phyloP scores from a whole-genome alignment of 1,140 invertebrate species.

The Cardiocondyla obscurior region DNA sequence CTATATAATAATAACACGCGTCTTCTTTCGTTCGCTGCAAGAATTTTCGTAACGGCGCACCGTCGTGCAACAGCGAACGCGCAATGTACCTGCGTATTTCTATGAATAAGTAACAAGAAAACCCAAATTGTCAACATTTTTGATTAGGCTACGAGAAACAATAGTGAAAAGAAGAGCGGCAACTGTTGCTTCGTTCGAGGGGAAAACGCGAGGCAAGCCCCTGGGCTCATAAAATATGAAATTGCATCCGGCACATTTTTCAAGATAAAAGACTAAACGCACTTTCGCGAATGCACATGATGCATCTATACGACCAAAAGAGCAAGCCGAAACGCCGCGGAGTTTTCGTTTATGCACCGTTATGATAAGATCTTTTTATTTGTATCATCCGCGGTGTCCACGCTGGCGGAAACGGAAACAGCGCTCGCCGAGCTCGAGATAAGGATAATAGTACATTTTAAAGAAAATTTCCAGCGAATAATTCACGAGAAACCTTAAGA shows the following conservation, averaged over 20 bases:
- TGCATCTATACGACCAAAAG: not conserved
- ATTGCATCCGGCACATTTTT: constrained; percentile 56
- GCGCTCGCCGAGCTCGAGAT: not conserved
- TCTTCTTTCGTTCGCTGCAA: not conserved
- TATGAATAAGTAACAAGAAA: constrained; percentile 1
- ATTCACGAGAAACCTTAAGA: not conserved
- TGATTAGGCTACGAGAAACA: constrained; percentile 28
- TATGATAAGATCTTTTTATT: constrained; percentile 41
- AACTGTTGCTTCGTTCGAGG: constrained; percentile 49
- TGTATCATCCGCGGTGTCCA: constrained; percentile 24
- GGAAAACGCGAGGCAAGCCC: not conserved
- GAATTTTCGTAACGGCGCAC: not conserved
- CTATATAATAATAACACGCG: not conserved
- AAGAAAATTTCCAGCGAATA: constrained; percentile 13
- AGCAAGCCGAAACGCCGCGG: not conserved
- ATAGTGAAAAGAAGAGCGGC: not conserved
- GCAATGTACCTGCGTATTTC: not conserved
- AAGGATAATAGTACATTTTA: not conserved
- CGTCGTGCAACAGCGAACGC: not conserved
- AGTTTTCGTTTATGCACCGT: constrained; percentile 29
- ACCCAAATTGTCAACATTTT: constrained; percentile 1
- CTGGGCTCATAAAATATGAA: constrained; percentile 66
- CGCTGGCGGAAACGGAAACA: constrained; percentile 19
- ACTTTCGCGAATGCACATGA: constrained; percentile 33
- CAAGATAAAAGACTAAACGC: constrained; percentile 55